These are phyloP conservation scores for Otolemur garnettii DNA, from an alignment of 2,113 vertebrate genomes.

Conservation along the genomic window DNA sequence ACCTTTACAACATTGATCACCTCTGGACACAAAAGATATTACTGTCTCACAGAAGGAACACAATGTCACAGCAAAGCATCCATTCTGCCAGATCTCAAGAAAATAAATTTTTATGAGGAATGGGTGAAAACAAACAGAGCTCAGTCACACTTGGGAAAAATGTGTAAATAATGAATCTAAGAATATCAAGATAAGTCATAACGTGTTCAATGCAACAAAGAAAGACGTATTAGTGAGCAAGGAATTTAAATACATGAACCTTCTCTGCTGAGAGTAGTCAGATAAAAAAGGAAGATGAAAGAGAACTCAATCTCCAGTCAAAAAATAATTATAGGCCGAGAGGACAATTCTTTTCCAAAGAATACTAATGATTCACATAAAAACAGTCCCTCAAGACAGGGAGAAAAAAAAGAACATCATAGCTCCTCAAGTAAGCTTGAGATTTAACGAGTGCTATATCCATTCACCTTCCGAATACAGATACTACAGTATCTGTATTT, in stretches of 20 bases:
- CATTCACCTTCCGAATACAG: constrained; percentile 15
- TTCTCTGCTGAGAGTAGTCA: constrained; percentile 47
- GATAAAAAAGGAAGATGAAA: constrained; percentile 61
- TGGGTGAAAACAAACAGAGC: constrained; percentile 16
- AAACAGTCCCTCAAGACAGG: constrained; percentile 34
- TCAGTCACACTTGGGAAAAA: constrained; percentile 54
- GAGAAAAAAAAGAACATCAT: neutral
- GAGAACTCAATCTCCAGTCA: constrained; percentile 1
- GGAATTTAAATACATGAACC: constrained; percentile 2
- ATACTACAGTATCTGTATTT: neutral
- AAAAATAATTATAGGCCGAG: constrained; percentile 63
- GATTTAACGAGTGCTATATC: constrained; percentile 26
- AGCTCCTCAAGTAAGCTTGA: constrained; percentile 21
- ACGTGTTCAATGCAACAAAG: neutral
- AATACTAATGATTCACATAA: constrained; percentile 55
- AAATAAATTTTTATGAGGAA: constrained; percentile 61
- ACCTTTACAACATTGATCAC: constrained; percentile 13
- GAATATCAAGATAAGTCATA: constrained; percentile 62
- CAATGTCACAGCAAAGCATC: neutral
- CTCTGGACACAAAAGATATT: constrained; percentile 40
- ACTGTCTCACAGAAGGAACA: neutral
- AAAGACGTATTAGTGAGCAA: constrained; percentile 1
- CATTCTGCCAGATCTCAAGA: constrained; percentile 12
- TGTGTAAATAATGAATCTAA: constrained; percentile 44
- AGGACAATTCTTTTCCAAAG: constrained; percentile 65